A percentile compares a stretch with the other conserved stretches of the same genome.
Conservation (phyloP, 2,888 invertebrate genomes). For the Zhuqinia jingwanae region DNA sequence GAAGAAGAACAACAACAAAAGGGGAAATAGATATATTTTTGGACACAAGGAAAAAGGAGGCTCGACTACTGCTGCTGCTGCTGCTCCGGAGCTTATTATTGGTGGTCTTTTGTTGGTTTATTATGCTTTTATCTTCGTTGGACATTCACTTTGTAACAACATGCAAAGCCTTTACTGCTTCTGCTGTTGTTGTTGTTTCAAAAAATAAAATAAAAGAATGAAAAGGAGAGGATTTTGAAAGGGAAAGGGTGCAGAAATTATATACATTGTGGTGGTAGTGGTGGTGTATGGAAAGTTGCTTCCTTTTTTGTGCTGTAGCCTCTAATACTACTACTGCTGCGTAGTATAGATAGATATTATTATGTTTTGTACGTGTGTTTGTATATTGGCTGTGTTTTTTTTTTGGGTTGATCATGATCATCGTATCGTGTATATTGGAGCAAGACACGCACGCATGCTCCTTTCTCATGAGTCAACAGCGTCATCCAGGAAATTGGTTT, state of each 20-base stretch:
- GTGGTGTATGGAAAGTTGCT: not conserved
- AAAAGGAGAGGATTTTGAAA: conserved; percentile 15
- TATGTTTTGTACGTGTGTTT: not conserved
- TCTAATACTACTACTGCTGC: not conserved
- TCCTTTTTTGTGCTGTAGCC: not conserved
- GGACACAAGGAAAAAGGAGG: too few species aligned
- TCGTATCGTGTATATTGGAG: not conserved
- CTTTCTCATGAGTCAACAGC: conserved; percentile 31
- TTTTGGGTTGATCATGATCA: conserved; percentile 9
- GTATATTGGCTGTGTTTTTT: not conserved
- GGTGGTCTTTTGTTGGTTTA: conserved; percentile 43
- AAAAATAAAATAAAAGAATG: not conserved
- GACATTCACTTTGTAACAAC: not conserved
- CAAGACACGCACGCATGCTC: conserved; percentile 40
- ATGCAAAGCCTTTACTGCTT: too few species aligned
- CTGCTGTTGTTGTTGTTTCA: not conserved
- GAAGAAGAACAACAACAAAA: conserved; percentile 12
- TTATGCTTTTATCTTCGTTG: conserved; percentile 41
- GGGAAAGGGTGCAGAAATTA: conserved; percentile 6
- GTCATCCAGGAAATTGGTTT: conserved; percentile 18
- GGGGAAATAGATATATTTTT: not conserved
- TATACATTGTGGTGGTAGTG: not conserved
- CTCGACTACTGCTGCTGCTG: too few species aligned
- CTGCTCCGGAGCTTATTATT: too few species aligned
- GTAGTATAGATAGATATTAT: not conserved